Evolutionary conservation across 2,113 vertebrate genomes (phyloP), one percentile per base, ranked within the genome.

Genomic region (Pygoscelis adeliae): DNA sequence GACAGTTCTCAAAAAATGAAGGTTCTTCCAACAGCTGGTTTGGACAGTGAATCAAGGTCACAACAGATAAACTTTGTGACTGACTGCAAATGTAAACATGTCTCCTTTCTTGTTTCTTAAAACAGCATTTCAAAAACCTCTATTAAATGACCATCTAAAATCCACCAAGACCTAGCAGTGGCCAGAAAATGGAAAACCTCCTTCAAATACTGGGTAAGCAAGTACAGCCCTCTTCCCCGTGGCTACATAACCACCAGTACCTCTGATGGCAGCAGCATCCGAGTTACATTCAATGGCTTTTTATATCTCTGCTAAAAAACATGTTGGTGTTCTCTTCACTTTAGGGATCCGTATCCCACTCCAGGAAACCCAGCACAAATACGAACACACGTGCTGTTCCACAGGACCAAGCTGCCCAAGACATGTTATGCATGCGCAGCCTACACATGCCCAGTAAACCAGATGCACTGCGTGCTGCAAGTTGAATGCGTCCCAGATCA

Each of bases 371-470:
- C 56, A 70, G 55, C 62, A 65, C 11, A 36, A 58, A 47, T 9
- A 21, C 0, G 27, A 56, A 50, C 42, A 46, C 26, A 21, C 0
- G 2, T 49, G 59, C 13, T 56, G 47, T 26, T 23, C 55, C 36
- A 20, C 16, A 22, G 14, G 66, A 32, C 63, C 70, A 55, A 18
- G 52, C 52, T 38, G 21, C 3, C 42, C 27, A 22, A 42, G 34
- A 50, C 14, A 12, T 0, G 26, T 22, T 52, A 55, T 2, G 10
- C 26, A 7, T 4, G 6, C 17, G 27, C 11, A 40, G 2, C 55
- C 34, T 20, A 44, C 49, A 26, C 8, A 4, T 3, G 17, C 20
- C n/a, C 87, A 50, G 36, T 20, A 69, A 85, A 36, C 16, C 55
- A 46, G 29, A 29, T 4, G 8, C 36, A 25, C 29, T 2, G 5